Percentiles rank a stretch among this genome's conserved stretches.
These are phyloP conservation scores for Chrysogorgia sp. DNA, from an alignment of 92 coral and sea anemone species.

Conservation along the genomic window DNA sequence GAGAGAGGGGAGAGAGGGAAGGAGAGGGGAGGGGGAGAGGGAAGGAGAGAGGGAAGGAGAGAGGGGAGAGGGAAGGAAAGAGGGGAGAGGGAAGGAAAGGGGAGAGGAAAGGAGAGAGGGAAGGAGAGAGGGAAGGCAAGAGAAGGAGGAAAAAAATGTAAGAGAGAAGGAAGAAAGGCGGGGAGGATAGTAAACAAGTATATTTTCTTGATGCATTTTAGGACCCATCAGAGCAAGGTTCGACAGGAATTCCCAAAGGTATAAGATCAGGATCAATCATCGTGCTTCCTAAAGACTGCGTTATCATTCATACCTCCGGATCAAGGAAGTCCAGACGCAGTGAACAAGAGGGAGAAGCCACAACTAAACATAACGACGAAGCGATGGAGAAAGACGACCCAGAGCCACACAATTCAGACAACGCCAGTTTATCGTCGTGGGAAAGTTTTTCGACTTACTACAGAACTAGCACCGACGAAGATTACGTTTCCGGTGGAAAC, in stretches of 20 bases:
- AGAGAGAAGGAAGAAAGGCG: not conserved
- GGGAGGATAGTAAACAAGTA: not conserved
- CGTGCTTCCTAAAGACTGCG: constrained; percentile 34
- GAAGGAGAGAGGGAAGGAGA: too few relatives aligned
- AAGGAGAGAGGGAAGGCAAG: not conserved
- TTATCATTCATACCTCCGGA: constrained; percentile 29
- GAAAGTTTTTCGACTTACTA: constrained; percentile 20
- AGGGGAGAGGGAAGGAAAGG: too few relatives aligned
- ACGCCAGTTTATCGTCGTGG: constrained; percentile 33
- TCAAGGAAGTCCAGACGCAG: constrained; percentile 19
- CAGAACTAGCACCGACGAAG: constrained; percentile 34
- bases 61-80: too few relatives aligned
- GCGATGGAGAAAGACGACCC: not conserved
- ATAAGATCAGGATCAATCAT: constrained; percentile 12
- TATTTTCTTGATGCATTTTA: not conserved
- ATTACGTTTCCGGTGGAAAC: constrained; percentile 15
- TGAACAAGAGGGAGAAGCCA: not conserved
- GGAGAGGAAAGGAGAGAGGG: not conserved
- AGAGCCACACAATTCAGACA: constrained; percentile 16
- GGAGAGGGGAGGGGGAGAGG: too few relatives aligned
- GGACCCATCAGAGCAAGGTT: constrained; percentile 12
- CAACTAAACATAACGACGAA: not conserved
- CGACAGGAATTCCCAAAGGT: not conserved
- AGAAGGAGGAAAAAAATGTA: not conserved
- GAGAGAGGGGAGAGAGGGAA: too few relatives aligned